Evolutionary conservation across 2,888 invertebrate species (phyloP).

Genomic region (Anagyrus pseudococci): DNA sequence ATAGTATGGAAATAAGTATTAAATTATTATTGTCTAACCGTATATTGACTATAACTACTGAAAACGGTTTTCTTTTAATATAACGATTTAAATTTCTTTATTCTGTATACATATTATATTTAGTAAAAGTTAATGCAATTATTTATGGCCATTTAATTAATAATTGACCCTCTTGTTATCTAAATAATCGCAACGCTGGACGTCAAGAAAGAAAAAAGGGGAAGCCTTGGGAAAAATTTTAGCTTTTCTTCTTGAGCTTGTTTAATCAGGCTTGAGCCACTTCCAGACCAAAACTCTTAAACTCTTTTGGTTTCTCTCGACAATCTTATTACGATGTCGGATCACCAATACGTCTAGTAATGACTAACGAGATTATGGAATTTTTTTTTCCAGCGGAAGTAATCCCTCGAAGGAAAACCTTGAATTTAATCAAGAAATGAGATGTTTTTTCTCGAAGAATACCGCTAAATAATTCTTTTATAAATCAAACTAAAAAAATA

Average conservation of each 20-base stretch:
- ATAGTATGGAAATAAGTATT: too few relatives aligned
- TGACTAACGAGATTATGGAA: constrained; percentile 36
- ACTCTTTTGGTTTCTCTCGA: constrained; percentile 59
- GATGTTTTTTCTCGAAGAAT: not conserved
- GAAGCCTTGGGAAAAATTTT: constrained; percentile 48
- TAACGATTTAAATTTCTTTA: too few relatives aligned
- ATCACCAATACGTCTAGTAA: constrained; percentile 41
- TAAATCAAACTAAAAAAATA: too few relatives aligned
- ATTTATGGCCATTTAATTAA: too few relatives aligned
- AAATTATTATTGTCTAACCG: too few relatives aligned
- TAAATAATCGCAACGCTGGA: not conserved
- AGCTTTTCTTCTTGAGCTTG: constrained; percentile 41
- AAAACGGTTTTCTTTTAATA: too few relatives aligned
- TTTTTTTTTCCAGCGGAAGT: constrained; percentile 19
- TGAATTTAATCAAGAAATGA: not conserved
- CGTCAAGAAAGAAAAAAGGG: not conserved
- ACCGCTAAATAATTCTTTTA: too few relatives aligned
- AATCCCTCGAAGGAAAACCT: too few relatives aligned
- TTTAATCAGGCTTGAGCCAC: constrained; percentile 55
- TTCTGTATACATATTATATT: too few relatives aligned
- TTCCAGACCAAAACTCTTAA: constrained; percentile 53
- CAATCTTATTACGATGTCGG: constrained; percentile 56
- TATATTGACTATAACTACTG: too few relatives aligned
- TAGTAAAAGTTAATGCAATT: too few relatives aligned
- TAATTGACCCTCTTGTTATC: too few relatives aligned